Percentiles rank a stretch among this genome's conserved stretches.
phyloP scores from a whole-genome alignment of 2,888 invertebrate species.

The Tuta absoluta region DNA sequence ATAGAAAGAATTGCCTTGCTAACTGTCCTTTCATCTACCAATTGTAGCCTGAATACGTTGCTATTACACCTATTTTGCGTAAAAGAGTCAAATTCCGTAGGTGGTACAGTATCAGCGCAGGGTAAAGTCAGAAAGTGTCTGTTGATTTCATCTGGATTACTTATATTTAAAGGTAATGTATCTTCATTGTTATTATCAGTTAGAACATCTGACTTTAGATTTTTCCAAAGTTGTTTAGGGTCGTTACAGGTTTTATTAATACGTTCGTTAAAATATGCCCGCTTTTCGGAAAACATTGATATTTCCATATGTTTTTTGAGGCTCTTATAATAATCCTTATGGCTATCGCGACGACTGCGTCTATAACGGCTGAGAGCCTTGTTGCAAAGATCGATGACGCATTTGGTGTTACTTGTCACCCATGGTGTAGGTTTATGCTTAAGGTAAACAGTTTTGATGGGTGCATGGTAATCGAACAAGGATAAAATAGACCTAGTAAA shows the following conservation, averaged over 20 bases:
- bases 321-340: conserved; percentile 4
- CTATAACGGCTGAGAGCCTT: conserved; percentile 4
- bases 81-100: not conserved
- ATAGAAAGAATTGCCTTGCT: conserved; percentile 5
- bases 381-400: not conserved
- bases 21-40: not conserved
- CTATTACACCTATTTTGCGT: not conserved
- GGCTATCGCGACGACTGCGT: not conserved
- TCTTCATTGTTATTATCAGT: conserved; percentile 9
- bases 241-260: conserved; percentile 10
- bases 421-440: conserved; percentile 5
- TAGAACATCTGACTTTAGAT: conserved; percentile 19
- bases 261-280: conserved; percentile 10
- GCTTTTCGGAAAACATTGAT: conserved; percentile 2
- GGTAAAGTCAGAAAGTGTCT: conserved; percentile 16
- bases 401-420: conserved; percentile 13
- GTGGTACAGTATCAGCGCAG: not conserved
- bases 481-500: not conserved
- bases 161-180: conserved; percentile 6
- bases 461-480: not conserved
- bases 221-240: conserved; percentile 21
- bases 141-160: conserved; percentile 26
- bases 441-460: not conserved
- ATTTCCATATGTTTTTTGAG: conserved; percentile 9
- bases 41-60: not conserved